A percentile compares a stretch with the other conserved stretches of the same genome.
Evolutionary conservation across 2,888 invertebrate genomes (phyloP).

Genomic region (Schizaphis graminum): DNA sequence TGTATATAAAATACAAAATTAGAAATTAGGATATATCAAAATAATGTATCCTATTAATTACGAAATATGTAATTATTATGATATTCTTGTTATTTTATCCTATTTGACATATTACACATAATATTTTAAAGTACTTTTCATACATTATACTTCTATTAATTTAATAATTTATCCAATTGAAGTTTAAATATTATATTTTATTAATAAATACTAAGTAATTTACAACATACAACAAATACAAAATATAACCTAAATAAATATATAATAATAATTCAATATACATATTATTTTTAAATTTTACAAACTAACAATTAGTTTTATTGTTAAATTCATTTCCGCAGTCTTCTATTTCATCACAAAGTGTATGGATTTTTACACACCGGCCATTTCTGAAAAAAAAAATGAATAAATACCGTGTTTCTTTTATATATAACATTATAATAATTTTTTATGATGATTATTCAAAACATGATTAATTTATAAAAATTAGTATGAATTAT

Average conservation of each 20-base stretch:
- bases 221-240: constrained; percentile 63
- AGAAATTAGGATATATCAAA: not conserved
- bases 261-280: constrained; percentile 5
- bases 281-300: constrained; percentile 21
- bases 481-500: not conserved
- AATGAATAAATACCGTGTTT: not conserved
- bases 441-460: not conserved
- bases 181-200: constrained; percentile 17
- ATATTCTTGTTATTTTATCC: not conserved
- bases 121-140: not conserved
- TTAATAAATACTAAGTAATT: constrained; percentile 50
- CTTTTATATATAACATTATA: not conserved
- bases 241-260: constrained; percentile 34
- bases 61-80: not conserved
- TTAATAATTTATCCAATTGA: not conserved
- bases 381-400: constrained; percentile 61
- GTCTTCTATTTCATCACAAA: constrained; percentile 64
- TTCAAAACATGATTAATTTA: not conserved
- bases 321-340: constrained; percentile 61
- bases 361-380: constrained; percentile 56
- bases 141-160: not conserved
- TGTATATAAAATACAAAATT: not conserved
- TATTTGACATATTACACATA: not conserved
- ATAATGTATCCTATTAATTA: not conserved
- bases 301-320: constrained; percentile 55